These are phyloP conservation scores for Zosterops hypoxanthus DNA, from an alignment of 2,113 vertebrate genomes.

Conservation along the genomic window DNA sequence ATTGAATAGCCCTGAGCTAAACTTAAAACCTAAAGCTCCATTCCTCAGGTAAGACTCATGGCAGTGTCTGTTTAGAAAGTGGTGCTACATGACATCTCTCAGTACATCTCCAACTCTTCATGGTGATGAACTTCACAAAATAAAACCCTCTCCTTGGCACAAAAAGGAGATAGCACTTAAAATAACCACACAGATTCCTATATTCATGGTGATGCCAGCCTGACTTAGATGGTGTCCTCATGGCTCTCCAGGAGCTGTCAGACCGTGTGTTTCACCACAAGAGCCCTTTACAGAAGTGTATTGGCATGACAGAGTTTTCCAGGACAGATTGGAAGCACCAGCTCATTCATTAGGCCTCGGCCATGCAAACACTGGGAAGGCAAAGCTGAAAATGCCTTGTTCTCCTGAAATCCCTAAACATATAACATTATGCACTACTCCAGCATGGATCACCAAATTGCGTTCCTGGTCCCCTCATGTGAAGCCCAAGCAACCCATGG, in stretches of 20 bases:
- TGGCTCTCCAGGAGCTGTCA: background rate
- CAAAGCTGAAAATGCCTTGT: background rate
- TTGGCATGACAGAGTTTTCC: background rate
- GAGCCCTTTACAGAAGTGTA: background rate
- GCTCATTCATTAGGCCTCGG: background rate
- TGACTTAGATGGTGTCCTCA: background rate
- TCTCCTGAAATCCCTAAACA: background rate
- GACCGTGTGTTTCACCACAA: background rate
- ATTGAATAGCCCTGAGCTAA: background rate
- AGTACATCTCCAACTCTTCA: background rate
- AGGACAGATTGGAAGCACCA: background rate
- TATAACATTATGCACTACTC: background rate
- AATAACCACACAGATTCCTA: background rate
- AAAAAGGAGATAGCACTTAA: background rate
- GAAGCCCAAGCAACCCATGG: background rate
- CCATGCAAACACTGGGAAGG: background rate
- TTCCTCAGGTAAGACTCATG: background rate
- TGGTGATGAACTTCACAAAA: background rate
- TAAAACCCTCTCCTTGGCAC: background rate
- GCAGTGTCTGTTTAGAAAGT: background rate
- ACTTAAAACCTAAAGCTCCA: background rate
- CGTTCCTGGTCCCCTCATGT: background rate
- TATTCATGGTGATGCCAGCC: background rate
- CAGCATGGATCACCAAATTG: background rate
- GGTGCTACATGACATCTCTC: fast-evolving